Evolutionary conservation across 2,888 invertebrate genomes (phyloP), one percentile per base, ranked within the genome.

Genomic region (Slavum lentiscoides): DNA sequence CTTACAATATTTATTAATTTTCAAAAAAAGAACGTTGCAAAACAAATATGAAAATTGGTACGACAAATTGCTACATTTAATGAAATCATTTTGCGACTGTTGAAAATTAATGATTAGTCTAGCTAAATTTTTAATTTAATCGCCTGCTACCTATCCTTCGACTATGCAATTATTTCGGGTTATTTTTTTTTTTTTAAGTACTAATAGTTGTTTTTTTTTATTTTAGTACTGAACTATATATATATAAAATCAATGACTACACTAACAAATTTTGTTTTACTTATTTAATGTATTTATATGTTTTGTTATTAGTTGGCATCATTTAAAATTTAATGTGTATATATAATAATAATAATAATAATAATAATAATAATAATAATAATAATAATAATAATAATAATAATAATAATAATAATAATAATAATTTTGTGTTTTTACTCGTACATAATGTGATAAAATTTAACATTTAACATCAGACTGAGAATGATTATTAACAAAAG

Each of bases 191-290:
- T 62, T 64, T 64, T 37, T 37, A 0, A 37, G 37, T 62, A n/a
- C 6, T 62, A 64, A 64, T 64, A 37, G n/a, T n/a, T n/a, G n/a
- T n/a, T n/a, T n/a, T 64, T 37, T 30, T 64, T 64, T 64, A 17
- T 64, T 64, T 1, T 19, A 37, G 64, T 37, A 55, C 17, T 55
- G 8, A 17, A 15, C 21, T 62, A 17, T n/a, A n/a, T n/a, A n/a
- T n/a, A n/a, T n/a, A n/a, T n/a, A n/a, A n/a, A n/a, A n/a, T n/a
- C n/a, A n/a, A n/a, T n/a, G n/a, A n/a, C n/a, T n/a, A n/a, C n/a
- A n/a, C n/a, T n/a, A 37, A 49, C 49, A 13, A 49, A 49, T 49
- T 49, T 49, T 49, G 49, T 49, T 49, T 49, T 49, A 49, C 49
- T 49, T 49, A 11, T 19, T 64, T 64, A 30, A 37, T 64, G 15